Percentiles rank a stretch among this genome's conserved stretches.
Evolutionary conservation across 2,888 invertebrate genomes (phyloP).

Genomic region (Uropetala carovei): DNA sequence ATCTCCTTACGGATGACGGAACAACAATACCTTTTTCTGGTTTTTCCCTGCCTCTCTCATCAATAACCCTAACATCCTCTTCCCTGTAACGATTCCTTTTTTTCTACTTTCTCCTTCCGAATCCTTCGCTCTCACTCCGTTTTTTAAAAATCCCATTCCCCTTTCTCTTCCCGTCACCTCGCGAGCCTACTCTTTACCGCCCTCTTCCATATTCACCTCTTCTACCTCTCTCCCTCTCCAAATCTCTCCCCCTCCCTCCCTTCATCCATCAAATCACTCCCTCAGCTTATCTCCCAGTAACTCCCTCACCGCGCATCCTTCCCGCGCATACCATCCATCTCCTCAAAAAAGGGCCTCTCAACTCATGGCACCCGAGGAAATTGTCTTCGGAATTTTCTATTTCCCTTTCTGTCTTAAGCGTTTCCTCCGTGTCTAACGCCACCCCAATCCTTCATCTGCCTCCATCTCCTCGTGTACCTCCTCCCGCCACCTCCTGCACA

Average conservation of each 20-base stretch:
- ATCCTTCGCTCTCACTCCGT: conserved; percentile 22
- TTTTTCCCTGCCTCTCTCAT: neutral
- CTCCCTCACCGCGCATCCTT: conserved; percentile 67
- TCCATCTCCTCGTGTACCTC: neutral
- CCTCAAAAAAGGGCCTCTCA: conserved; percentile 64
- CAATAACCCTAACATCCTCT: conserved; percentile 20
- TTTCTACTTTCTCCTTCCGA: conserved; percentile 38
- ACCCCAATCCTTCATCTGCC: conserved; percentile 57
- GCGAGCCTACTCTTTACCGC: neutral
- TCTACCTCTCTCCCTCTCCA: neutral
- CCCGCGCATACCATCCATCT: conserved; percentile 28
- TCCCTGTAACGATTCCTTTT: conserved; percentile 19
- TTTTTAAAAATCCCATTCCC: neutral
- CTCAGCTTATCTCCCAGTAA: conserved; percentile 69
- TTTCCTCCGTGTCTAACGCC: conserved; percentile 41
- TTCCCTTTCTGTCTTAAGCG: conserved; percentile 62
- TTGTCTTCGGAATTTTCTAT: conserved; percentile 61
- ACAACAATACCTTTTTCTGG: neutral
- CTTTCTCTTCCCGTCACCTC: neutral
- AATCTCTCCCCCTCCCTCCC: conserved; percentile 12
- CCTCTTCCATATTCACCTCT: conserved; percentile 25
- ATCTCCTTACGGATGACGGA: neutral
- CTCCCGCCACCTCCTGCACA: neutral
- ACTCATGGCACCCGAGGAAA: conserved; percentile 66
- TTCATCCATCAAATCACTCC: conserved; percentile 68